Evolutionary conservation across 1,140 invertebrate species (phyloP).

Genomic region (Brachionus plicatilis): DNA sequence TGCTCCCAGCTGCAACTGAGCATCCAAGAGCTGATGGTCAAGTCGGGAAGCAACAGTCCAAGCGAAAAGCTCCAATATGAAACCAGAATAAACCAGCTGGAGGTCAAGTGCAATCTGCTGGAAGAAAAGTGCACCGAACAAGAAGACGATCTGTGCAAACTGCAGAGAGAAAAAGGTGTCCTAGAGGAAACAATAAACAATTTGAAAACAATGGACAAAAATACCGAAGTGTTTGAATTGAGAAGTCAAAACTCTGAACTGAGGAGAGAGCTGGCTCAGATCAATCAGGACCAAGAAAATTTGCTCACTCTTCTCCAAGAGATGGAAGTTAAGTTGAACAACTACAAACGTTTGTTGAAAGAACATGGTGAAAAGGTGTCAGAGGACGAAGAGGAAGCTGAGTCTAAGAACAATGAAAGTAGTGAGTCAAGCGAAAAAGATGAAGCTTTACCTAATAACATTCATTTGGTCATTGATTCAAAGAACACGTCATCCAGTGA

Average conservation of each 20-base stretch:
- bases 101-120: background rate
- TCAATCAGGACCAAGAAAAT: conserved; percentile 84
- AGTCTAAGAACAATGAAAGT: background rate
- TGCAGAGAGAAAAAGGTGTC: conserved; percentile 31
- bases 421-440: background rate
- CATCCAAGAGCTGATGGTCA: background rate
- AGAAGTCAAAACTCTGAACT: conserved; percentile 46
- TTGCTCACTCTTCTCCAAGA: conserved; percentile 75
- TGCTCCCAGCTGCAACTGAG: background rate
- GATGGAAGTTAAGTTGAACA: conserved; percentile 69
- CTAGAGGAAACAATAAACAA: conserved; percentile 30
- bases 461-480: background rate
- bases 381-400: background rate
- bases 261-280: conserved; percentile 62
- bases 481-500: conserved; percentile 2
- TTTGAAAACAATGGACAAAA: conserved; percentile 6
- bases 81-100: background rate
- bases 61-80: background rate
- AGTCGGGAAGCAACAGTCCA: background rate
- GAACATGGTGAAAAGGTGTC: conserved; percentile 65
- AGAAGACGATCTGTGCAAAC: conserved; percentile 22
- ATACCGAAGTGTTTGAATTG: conserved; percentile 39
- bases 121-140: conserved; percentile 32
- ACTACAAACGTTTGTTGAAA: conserved; percentile 66
- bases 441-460: background rate